Evolutionary conservation across 2,888 invertebrate species (phyloP).

Genomic region (Steromphala cineraria): DNA sequence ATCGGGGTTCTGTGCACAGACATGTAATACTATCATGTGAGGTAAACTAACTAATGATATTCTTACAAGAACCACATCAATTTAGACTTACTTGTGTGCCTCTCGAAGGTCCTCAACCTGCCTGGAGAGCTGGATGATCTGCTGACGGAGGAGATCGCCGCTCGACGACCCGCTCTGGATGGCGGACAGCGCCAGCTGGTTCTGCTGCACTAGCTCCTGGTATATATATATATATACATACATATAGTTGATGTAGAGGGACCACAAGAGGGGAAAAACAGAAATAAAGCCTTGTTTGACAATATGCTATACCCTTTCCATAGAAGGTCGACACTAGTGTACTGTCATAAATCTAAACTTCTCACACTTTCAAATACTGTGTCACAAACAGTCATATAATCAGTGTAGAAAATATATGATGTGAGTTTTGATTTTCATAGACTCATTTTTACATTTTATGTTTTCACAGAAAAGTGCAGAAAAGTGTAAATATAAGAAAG

Average conservation of each 20-base stretch:
- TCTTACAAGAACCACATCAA: no score
- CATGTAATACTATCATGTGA: no score
- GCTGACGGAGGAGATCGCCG: slow-evolving; percentile 68
- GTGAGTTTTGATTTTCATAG: not conserved
- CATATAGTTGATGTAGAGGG: not conserved
- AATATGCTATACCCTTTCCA: no score
- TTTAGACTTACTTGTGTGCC: slow-evolving; percentile 59
- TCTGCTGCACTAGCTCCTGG: slow-evolving; percentile 77
- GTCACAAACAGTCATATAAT: not conserved
- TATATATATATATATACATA: not conserved
- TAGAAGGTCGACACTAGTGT: no score
- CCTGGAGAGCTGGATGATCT: slow-evolving; percentile 58
- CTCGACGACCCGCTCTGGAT: slow-evolving; percentile 77
- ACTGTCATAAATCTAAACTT: no score
- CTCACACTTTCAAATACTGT: no score
- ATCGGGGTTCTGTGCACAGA: no score
- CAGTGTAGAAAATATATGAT: not conserved
- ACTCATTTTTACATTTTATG: not conserved
- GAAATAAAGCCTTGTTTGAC: no score
- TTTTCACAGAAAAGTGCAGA: not conserved
- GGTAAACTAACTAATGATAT: no score
- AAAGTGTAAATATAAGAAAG: not conserved
- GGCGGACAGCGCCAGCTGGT: slow-evolving; percentile 77
- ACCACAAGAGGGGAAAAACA: not conserved
- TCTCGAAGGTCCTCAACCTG: slow-evolving; percentile 63